phyloP scores from a whole-genome alignment of 1,140 invertebrate genomes.

The Platorchestia sp. region DNA sequence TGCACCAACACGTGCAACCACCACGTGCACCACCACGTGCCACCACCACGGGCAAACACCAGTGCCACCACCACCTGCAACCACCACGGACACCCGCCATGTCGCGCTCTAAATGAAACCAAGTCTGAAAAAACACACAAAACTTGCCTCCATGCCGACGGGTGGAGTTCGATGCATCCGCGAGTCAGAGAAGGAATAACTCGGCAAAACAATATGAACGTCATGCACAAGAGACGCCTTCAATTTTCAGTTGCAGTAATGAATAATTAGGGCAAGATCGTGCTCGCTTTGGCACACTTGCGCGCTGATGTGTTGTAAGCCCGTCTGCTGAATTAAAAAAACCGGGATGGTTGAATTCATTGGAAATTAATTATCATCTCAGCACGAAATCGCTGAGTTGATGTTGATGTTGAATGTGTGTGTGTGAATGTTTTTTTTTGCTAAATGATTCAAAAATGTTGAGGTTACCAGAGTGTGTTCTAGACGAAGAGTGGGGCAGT shows the following conservation, averaged over 20 bases:
- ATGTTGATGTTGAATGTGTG: neutral
- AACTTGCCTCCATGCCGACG: neutral
- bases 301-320: neutral
- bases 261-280: conserved; percentile 14
- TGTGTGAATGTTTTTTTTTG: no score
- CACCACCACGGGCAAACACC: neutral
- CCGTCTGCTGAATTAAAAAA: neutral
- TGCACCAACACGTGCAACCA: neutral
- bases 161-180: neutral
- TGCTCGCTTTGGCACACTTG: conserved; percentile 13
- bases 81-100: neutral
- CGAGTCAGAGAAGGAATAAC: conserved; percentile 1
- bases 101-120: neutral
- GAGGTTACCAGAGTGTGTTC: neutral
- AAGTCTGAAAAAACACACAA: neutral
- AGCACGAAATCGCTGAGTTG: neutral
- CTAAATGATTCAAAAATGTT: no score
- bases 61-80: neutral
- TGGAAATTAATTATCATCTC: neutral
- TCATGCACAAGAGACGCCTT: neutral
- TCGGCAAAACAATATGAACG: conserved; percentile 26
- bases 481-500: neutral
- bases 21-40: neutral
- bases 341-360: conserved; percentile 29
- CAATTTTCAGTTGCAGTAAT: conserved; percentile 17